Percentiles rank a stretch among this genome's conserved stretches.
These are phyloP conservation scores for Solea solea DNA, from an alignment of 2,113 vertebrate genomes.

Conservation along the genomic window DNA sequence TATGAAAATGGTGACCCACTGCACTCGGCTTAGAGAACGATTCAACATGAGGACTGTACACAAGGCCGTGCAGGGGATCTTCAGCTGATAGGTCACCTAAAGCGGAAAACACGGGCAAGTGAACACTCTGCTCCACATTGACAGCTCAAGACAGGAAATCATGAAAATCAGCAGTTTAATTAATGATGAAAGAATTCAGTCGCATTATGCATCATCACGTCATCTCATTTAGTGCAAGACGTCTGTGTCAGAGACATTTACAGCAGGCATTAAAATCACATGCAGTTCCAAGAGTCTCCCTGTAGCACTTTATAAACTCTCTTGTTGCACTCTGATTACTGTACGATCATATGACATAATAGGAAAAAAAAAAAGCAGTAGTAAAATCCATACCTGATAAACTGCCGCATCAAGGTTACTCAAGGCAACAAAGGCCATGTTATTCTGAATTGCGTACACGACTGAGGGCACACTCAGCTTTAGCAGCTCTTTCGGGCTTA, in stretches of 20 bases:
- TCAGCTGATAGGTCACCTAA: conserved; percentile 96
- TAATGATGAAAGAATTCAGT: no score
- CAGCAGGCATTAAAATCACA: no score
- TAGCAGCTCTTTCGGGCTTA: conserved; percentile 88
- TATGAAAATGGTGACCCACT: conserved; percentile 97
- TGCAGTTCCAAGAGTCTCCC: no score
- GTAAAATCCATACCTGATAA: conserved; percentile 86
- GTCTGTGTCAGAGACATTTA: no score
- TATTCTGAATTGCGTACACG: conserved; percentile 96
- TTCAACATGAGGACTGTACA: conserved; percentile 96
- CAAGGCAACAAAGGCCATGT: conserved; percentile 96
- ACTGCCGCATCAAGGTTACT: conserved; percentile 97
- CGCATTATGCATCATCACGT: no score
- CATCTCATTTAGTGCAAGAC: no score
- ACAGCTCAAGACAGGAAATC: no score
- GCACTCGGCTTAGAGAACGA: conserved; percentile 89
- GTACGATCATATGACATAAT: no score
- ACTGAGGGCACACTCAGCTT: conserved; percentile 94
- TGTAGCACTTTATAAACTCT: no score
- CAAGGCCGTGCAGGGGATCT: conserved; percentile 96
- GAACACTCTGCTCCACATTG: not conserved
- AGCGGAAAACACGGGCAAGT: not conserved
- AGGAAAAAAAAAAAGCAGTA: no score
- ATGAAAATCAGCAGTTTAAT: no score
- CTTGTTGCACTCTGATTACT: no score